Evolutionary conservation across 2,113 vertebrate species (phyloP), one percentile per base, ranked within the genome.

Genomic region (Amphiprion ocellaris): DNA sequence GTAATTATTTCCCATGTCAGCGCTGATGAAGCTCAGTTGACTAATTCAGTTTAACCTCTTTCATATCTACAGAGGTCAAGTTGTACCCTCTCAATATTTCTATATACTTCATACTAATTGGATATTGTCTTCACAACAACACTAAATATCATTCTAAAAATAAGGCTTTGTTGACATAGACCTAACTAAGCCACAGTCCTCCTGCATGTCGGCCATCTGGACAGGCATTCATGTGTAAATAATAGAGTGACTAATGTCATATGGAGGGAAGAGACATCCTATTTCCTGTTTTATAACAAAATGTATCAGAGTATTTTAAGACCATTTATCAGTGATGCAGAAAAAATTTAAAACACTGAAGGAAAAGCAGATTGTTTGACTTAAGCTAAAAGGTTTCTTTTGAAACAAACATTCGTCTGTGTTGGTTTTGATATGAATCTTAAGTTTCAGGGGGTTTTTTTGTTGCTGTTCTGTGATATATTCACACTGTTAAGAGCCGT

Each of bases 21-120:
- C 61, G 53, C 44, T 53, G 19, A 53, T 37, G 64, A 26, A 26
- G 59, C 21, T 74, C 41, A 46, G 46, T 26, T 39, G 47, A 79
- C 33, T 63, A 58, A 73, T 78, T 73, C 41, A 26, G 21, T 84
- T 61, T 71, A 49, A 75, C 67, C 37, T 50, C 69, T 65, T 64
- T 79, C 70, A 59, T 49, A 52, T 65, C 65, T 41, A 53, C 17
- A 2, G 21, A 73, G 62, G 62, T 81, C 50, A 72, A 72, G 46
- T 47, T 49, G 46, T 49, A 49, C 30, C 64, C 53, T 47, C 63
- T 53, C 63, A 68, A 68, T 50, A n/a, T 14, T 53, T 52, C 61
- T 33, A 58, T 33, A 58, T 60, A 4, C 54, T 53, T 14, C 24
- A 24, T 44, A 26, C 50, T 70, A 69, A 62, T 49, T 64, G 8